Conservation (phyloP, 2,797 vertebrate species). For the Poeciliopsis gracilis region DNA sequence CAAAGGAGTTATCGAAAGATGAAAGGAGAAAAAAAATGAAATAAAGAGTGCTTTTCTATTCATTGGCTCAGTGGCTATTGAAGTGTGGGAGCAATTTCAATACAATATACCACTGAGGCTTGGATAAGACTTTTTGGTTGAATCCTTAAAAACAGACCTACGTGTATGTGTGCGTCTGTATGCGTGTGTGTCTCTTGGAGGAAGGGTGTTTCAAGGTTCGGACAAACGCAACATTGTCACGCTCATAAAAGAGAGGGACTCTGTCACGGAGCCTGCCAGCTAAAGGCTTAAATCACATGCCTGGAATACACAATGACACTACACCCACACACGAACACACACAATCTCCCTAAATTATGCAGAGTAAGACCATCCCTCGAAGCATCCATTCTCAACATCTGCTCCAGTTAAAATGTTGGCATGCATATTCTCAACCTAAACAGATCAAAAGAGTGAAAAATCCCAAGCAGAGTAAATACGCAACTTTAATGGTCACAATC, state of each 20-base stretch:
- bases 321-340: slow-evolving; percentile 38
- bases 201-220: slow-evolving; percentile 76
- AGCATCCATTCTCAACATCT: slow-evolving; percentile 70
- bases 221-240: slow-evolving; percentile 76
- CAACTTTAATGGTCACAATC: slow-evolving; percentile 43
- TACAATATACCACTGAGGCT: slow-evolving; percentile 75
- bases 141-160: slow-evolving; percentile 62
- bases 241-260: slow-evolving; percentile 78
- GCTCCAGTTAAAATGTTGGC: slow-evolving; percentile 62
- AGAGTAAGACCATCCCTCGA: slow-evolving; percentile 71
- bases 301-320: slow-evolving; percentile 76
- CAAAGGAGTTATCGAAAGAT: slow-evolving; percentile 69
- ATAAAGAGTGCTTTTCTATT: slow-evolving; percentile 79
- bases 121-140: slow-evolving; percentile 68
- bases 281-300: slow-evolving; percentile 78
- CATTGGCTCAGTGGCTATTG: slow-evolving; percentile 83
- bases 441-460: slow-evolving; percentile 50
- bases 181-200: slow-evolving; percentile 51
- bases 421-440: slow-evolving; percentile 60
- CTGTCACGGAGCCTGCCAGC: slow-evolving; percentile 78
- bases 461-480: slow-evolving; percentile 13
- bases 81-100: slow-evolving; percentile 87
- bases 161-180: slow-evolving; percentile 30
- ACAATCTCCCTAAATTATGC: slow-evolving; percentile 69
- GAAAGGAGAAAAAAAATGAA: slow-evolving; percentile 58